phyloP scores from a whole-genome alignment of 2,797 vertebrate genomes.

The Hemibagrus guttatus region DNA sequence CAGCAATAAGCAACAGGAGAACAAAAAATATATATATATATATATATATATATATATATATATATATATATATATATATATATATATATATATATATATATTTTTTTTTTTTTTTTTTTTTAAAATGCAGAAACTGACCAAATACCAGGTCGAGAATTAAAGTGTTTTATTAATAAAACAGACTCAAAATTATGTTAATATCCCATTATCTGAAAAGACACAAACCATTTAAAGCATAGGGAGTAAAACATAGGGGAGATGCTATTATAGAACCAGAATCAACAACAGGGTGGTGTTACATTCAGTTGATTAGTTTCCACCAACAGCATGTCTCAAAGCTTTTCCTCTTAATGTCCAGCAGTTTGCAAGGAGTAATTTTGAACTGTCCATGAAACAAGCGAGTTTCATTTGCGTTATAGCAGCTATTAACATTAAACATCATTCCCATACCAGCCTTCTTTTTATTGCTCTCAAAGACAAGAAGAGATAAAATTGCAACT shows the following conservation, averaged over 20 bases:
- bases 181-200: background rate
- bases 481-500: too few species aligned
- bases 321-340: background rate
- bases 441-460: background rate
- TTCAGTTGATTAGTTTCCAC: background rate
- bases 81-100: too few species aligned
- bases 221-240: background rate
- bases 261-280: background rate
- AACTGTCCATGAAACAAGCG: background rate
- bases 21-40: background rate
- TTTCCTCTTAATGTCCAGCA: background rate
- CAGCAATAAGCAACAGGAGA: background rate
- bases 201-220: background rate
- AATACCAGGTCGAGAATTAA: background rate
- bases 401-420: background rate
- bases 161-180: background rate
- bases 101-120: too few species aligned
- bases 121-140: background rate
- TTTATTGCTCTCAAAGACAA: background rate
- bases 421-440: background rate
- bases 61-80: too few species aligned
- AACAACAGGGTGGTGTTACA: background rate
- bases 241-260: background rate
- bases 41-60: too few species aligned
- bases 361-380: background rate